Percentiles rank a stretch among this genome's conserved stretches.
These are phyloP conservation scores for Drosophila sechellia DNA, from an alignment of 1,140 invertebrate genomes.

Conservation along the genomic window DNA sequence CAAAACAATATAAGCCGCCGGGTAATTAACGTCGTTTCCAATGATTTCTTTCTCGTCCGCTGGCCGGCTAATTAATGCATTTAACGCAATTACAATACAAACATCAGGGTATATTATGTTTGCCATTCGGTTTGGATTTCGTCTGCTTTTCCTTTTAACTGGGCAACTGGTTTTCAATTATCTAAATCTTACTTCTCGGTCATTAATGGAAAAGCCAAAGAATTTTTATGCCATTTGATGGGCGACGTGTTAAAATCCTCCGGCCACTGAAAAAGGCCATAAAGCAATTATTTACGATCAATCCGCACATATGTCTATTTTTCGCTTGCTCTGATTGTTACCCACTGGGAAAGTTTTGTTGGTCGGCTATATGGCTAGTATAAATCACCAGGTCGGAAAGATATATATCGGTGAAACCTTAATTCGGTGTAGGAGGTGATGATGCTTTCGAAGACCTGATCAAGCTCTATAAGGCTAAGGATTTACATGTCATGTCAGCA, in stretches of 20 bases:
- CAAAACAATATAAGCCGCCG: constrained; percentile 45
- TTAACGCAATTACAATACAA: constrained; percentile 62
- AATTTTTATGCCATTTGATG: constrained; percentile 29
- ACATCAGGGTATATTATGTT: constrained; percentile 14
- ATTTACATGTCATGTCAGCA: neutral
- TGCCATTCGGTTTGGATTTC: constrained; percentile 20
- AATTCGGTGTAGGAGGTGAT: constrained; percentile 36
- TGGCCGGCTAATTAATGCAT: constrained; percentile 61
- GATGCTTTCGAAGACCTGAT: neutral
- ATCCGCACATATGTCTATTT: constrained; percentile 17
- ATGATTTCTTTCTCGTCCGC: constrained; percentile 58
- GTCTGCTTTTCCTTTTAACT: constrained; percentile 41
- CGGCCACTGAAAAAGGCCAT: constrained; percentile 53
- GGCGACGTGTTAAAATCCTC: constrained; percentile 44
- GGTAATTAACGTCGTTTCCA: constrained; percentile 62
- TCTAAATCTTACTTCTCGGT: constrained; percentile 50
- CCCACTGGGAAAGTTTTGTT: constrained; percentile 61
- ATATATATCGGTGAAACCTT: constrained; percentile 23
- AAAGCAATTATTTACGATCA: constrained; percentile 54
- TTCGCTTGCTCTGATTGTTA: constrained; percentile 66
- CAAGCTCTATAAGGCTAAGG: constrained; percentile 1
- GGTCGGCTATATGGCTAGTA: constrained; percentile 31
- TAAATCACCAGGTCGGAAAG: constrained; percentile 31
- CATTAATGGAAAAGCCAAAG: constrained; percentile 49
- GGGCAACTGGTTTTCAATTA: constrained; percentile 55